Conservation (phyloP, 2,113 vertebrate genomes). For the Neodon shergylaensis region DNA sequence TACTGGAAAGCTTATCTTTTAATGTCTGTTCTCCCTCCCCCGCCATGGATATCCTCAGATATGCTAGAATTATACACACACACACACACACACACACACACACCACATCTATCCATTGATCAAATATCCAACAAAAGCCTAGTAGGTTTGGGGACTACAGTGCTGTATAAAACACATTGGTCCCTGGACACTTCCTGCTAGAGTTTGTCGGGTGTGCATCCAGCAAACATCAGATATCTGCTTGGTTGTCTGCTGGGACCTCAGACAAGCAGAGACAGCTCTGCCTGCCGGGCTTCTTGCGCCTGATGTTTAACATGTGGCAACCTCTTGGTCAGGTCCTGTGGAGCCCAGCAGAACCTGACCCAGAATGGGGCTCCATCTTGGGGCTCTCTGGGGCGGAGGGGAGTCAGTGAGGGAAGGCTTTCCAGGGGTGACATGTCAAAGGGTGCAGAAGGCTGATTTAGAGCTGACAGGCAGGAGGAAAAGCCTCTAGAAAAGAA, state of each 20-base stretch:
- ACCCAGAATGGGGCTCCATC: no score
- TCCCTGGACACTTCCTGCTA: background rate
- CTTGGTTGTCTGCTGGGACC: background rate
- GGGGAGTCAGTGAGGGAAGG: background rate
- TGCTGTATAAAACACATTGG: background rate
- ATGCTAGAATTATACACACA: background rate
- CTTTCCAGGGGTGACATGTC: background rate
- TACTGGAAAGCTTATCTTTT: background rate
- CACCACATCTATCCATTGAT: background rate
- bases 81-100: background rate
- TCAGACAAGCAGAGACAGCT: background rate
- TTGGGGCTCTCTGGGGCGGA: no score
- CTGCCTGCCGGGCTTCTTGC: background rate
- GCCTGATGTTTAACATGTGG: background rate
- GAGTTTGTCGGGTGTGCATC: background rate
- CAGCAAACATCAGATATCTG: background rate
- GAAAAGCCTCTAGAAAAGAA: background rate
- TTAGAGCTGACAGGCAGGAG: background rate
- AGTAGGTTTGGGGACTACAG: fast-evolving
- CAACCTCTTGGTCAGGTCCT: background rate
- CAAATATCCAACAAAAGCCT: background rate
- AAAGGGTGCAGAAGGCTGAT: background rate
- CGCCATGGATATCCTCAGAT: background rate
- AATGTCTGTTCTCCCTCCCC: background rate
- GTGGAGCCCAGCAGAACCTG: background rate